Evolutionary conservation across 2,113 vertebrate genomes (phyloP).

Genomic region (Campylorhamphus procurvoides): DNA sequence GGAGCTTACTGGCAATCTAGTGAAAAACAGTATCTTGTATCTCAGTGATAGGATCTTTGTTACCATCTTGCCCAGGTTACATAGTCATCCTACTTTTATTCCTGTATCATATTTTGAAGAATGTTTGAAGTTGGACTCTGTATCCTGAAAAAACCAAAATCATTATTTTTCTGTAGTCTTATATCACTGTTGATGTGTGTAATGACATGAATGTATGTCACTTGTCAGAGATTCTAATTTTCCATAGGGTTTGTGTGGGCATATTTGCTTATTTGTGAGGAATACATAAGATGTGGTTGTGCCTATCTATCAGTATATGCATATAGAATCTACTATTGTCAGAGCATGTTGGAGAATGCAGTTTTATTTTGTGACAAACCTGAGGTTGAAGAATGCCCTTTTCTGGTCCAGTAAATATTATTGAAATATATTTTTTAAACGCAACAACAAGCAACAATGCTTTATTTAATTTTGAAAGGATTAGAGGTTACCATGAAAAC

Average conservation of each 20-base stretch:
- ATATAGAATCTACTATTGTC: background rate
- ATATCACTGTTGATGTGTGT: background rate
- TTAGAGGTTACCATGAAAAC: background rate
- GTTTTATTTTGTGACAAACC: background rate
- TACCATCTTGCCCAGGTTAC: background rate
- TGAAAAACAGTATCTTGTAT: background rate
- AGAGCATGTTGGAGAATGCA: background rate
- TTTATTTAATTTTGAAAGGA: background rate
- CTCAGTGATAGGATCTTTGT: background rate
- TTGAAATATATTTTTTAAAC: background rate
- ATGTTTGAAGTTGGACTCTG: background rate
- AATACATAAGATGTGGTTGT: background rate
- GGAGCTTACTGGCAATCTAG: background rate
- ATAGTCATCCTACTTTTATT: background rate
- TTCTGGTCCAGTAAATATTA: background rate
- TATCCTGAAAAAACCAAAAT: background rate
- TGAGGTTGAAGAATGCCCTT: background rate
- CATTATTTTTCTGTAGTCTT: background rate
- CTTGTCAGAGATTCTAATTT: background rate
- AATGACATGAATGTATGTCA: background rate
- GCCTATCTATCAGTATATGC: background rate
- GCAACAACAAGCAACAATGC: background rate
- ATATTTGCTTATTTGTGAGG: background rate
- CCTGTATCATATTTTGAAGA: background rate
- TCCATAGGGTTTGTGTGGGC: background rate